Percentiles rank a stretch among this genome's conserved stretches.
Evolutionary conservation across 2,113 vertebrate genomes (phyloP).

Genomic region (Forbesichthys agassizii): DNA sequence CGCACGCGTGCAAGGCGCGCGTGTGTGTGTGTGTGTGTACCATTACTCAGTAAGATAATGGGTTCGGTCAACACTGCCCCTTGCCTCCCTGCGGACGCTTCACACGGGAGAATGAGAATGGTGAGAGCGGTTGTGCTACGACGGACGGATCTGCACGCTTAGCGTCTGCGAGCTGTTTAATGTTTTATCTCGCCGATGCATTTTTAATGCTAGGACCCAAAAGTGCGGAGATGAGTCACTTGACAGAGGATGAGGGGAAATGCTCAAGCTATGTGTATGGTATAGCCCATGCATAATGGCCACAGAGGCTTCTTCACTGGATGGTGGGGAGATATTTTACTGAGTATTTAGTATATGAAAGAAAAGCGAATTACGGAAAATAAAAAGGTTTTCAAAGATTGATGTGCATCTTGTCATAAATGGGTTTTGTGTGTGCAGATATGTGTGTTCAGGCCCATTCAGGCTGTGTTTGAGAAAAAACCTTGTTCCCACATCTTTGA

Average conservation of each 20-base stretch:
- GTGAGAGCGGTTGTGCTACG: background rate
- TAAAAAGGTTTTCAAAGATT: background rate
- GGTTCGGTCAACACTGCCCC: slow-evolving; percentile 21
- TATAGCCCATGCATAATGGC: background rate
- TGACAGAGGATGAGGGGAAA: background rate
- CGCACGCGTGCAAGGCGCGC: background rate
- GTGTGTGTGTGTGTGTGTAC: slow-evolving; percentile 34
- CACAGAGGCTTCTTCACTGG: slow-evolving; percentile 46
- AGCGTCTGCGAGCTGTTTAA: slow-evolving; percentile 45
- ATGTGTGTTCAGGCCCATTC: background rate
- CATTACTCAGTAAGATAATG: slow-evolving; percentile 46
- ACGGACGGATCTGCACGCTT: slow-evolving; percentile 28
- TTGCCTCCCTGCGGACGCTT: slow-evolving; percentile 13
- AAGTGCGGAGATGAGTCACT: background rate
- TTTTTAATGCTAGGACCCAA: slow-evolving; percentile 41
- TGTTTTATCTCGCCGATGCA: slow-evolving; percentile 51
- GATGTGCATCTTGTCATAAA: background rate
- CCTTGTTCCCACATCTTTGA: background rate
- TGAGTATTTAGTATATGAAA: slow-evolving; percentile 30
- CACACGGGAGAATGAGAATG: slow-evolving; percentile 28
- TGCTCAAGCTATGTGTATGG: slow-evolving; percentile 23
- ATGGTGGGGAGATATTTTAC: slow-evolving; percentile 30
- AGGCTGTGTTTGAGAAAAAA: background rate
- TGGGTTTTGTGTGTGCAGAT: slow-evolving; percentile 3
- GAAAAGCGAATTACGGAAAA: slow-evolving; percentile 26